Evolutionary conservation across 2,797 vertebrate genomes (phyloP).

Genomic region (Cynopterus sphinx): DNA sequence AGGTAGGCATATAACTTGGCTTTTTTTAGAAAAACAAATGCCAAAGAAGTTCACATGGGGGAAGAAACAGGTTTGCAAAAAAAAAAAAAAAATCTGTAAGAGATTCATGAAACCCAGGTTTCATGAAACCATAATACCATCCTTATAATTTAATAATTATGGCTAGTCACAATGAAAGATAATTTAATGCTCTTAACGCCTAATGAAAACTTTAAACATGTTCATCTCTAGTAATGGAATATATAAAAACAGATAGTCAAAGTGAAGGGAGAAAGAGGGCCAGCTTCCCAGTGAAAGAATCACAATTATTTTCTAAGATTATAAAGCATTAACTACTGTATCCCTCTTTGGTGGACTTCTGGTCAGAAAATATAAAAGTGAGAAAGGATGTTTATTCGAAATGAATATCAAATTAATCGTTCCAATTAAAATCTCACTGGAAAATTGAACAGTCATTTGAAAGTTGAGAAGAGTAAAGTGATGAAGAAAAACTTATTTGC

Average conservation of each 20-base stretch:
- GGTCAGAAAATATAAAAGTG: slow-evolving; percentile 13
- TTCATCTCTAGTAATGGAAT: slow-evolving; percentile 17
- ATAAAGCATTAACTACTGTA: not conserved
- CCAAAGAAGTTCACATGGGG: not conserved
- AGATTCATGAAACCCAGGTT: not conserved
- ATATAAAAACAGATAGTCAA: not conserved
- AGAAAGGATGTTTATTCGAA: not conserved
- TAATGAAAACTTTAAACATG: slow-evolving; percentile 27
- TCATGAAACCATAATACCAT: not conserved
- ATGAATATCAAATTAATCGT: not conserved
- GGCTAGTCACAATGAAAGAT: not conserved
- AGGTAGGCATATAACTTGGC: not conserved
- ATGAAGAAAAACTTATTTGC: not conserved
- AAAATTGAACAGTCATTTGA: not conserved
- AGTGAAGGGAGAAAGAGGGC: not conserved
- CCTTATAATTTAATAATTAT: not conserved
- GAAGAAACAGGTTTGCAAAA: no score
- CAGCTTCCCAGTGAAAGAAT: not conserved
- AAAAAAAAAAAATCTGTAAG: not conserved
- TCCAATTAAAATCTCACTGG: slow-evolving; percentile 17
- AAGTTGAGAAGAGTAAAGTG: not conserved
- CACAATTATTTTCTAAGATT: not conserved
- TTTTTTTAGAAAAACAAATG: not conserved
- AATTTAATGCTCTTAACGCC: not conserved
- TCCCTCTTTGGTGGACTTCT: not conserved